Evolutionary conservation across 1,140 invertebrate genomes (phyloP).

Genomic region (Hycleus cichorii): DNA sequence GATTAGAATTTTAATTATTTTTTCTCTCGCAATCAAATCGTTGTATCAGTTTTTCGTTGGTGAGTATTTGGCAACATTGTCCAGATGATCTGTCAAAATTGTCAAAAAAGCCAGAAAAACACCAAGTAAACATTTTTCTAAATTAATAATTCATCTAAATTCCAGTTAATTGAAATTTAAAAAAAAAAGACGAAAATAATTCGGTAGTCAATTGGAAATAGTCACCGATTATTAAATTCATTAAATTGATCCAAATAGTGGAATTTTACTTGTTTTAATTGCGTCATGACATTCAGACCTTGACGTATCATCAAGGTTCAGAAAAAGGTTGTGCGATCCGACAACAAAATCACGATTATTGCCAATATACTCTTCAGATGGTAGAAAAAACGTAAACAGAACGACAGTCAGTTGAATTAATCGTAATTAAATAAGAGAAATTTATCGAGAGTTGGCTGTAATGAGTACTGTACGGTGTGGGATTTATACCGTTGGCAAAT

Average conservation of each 20-base stretch:
- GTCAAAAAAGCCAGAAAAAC: not conserved
- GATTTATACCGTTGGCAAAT: conserved; percentile 34
- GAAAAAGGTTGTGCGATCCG: not conserved
- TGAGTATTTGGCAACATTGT: too few species aligned
- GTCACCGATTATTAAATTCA: too few species aligned
- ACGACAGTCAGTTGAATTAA: too few species aligned
- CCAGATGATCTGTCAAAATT: not conserved
- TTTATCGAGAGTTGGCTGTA: too few species aligned
- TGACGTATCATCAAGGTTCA: conserved; percentile 18
- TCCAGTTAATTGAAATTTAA: not conserved
- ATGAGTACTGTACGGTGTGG: conserved; percentile 38
- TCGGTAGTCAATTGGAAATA: not conserved
- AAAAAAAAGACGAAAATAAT: not conserved
- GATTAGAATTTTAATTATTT: too few species aligned
- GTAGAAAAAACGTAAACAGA: too few species aligned
- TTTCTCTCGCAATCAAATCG: too few species aligned
- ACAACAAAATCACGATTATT: too few species aligned
- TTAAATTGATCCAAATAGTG: too few species aligned
- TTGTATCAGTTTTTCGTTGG: too few species aligned
- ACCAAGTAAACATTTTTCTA: not conserved
- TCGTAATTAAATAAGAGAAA: too few species aligned
- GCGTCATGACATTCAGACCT: conserved; percentile 19
- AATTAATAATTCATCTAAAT: not conserved
- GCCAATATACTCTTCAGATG: too few species aligned
- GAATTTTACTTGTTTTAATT: not conserved